Evolutionary conservation across 92 coral and sea anemone species (phyloP), one percentile per base, ranked within the genome.

Genomic region (Bergia sp.): DNA sequence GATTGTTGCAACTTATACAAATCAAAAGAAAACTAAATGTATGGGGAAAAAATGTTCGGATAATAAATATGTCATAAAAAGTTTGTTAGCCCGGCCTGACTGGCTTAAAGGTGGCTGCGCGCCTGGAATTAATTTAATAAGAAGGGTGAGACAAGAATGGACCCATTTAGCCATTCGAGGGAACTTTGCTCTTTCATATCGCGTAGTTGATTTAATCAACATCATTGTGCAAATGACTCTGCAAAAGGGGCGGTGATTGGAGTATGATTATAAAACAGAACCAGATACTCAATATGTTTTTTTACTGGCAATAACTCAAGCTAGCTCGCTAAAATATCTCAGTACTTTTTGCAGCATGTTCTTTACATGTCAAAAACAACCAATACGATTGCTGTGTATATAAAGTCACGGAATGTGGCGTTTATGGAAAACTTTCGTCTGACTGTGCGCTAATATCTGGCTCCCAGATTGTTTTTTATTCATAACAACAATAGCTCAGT

Each of bases 191-290:
- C 21, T 76, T 41, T 12, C 7, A 73, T 2, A 12, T 18, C 29
- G 23, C 5, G n/a, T 38, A 38, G 37, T 73, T 73, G 20, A 36
- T 73, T 75, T 75, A 40, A 75, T 75, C 43, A 75, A 20, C 8
- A 21, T 3, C 44, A 39, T 20, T 5, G 80, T 12, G 29, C 69
- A 3, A 61, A 18, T 61, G 4, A 2, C 69, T 20, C 29, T 40
- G 80, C 23, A 4, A 13, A 72, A 40, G 80, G 53, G 80, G 80
- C 80, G 50, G 80, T 76, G 37, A 40, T 76, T 76, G 3, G 49
- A 76, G 29, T 29, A 29, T 29, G 29, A 29, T 16, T 69, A 72
- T 72, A 4, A 65, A 11, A 2, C n/a, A 65, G 72, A 65, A 47
- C 8, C 72, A 72, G 42, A 74, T 3, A 39, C 80, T 39, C 3